Evolutionary conservation across 92 coral and sea anemone genomes (phyloP).

Genomic region (Plumapathes pennacea): DNA sequence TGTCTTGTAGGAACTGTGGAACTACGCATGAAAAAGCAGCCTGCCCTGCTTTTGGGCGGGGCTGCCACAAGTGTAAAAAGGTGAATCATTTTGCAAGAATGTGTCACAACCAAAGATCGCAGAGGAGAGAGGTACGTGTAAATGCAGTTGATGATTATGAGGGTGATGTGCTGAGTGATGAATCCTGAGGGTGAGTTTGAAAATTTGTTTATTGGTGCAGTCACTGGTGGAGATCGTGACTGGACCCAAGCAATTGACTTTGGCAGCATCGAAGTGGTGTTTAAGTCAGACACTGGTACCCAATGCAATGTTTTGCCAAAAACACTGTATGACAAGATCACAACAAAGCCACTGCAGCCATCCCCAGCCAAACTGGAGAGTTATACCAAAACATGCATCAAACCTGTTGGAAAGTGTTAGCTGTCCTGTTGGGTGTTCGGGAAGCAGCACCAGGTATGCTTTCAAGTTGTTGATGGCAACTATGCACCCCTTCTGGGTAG

Average conservation of each 20-base stretch:
- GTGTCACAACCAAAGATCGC: conserved; percentile 4
- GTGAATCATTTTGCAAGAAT: conserved; percentile 24
- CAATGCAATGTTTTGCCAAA: conserved; percentile 36
- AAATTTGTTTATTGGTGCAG: conserved; percentile 23
- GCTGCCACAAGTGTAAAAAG: conserved; percentile 6
- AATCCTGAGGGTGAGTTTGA: conserved; percentile 20
- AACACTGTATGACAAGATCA: conserved; percentile 12
- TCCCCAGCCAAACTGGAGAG: conserved; percentile 14
- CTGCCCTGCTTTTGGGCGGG: conserved; percentile 21
- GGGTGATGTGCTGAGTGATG: neutral
- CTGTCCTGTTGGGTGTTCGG: conserved; percentile 9
- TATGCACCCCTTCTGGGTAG: conserved; percentile 12
- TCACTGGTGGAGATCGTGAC: conserved; percentile 3
- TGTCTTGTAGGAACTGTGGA: conserved; percentile 17
- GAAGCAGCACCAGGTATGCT: conserved; percentile 4
- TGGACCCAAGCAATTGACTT: conserved; percentile 8
- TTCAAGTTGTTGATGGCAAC: conserved; percentile 35
- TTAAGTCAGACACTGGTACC: conserved; percentile 21
- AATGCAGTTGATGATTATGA: conserved; percentile 16
- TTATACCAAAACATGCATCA: conserved; percentile 11
- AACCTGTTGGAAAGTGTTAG: conserved; percentile 12
- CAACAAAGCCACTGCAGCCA: neutral
- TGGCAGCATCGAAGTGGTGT: conserved; percentile 7
- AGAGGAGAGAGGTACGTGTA: conserved; percentile 11
- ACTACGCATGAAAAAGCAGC: conserved; percentile 6